Evolutionary conservation across 2,113 vertebrate genomes (phyloP).

Genomic region (Crocuta crocuta): DNA sequence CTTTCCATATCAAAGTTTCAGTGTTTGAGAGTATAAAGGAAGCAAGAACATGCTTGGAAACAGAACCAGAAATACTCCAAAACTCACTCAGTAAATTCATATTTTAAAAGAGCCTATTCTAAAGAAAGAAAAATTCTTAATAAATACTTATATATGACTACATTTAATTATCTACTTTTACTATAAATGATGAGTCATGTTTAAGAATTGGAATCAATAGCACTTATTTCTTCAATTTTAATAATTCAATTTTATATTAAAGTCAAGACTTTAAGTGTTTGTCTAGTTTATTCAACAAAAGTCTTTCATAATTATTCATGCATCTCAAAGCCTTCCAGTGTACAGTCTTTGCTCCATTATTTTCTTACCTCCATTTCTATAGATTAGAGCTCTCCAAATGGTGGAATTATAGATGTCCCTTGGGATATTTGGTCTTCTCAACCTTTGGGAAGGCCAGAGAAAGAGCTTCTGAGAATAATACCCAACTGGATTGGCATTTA

Average conservation of each 20-base stretch:
- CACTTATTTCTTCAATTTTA: conserved; percentile 24
- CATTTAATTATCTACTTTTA: background rate
- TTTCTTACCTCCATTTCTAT: background rate
- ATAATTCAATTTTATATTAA: conserved; percentile 32
- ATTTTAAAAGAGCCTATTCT: background rate
- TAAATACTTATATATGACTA: background rate
- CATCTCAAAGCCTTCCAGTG: background rate
- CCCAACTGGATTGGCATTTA: background rate
- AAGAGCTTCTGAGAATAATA: background rate
- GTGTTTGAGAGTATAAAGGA: background rate
- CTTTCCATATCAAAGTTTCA: background rate
- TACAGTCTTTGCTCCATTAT: background rate
- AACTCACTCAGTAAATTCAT: background rate
- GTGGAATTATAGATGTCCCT: background rate
- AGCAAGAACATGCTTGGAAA: background rate
- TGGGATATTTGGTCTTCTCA: background rate
- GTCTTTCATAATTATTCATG: background rate
- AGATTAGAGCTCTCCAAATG: background rate
- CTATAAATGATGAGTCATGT: background rate
- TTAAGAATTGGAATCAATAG: background rate
- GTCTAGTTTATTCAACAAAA: conserved; percentile 15
- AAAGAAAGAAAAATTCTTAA: background rate
- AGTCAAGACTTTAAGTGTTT: conserved; percentile 39
- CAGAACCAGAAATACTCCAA: background rate
- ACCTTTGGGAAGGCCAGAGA: background rate